These are phyloP conservation scores for Scaptomyza cyrtandrae DNA, from an alignment of 2,888 invertebrate species.

Conservation along the genomic window DNA sequence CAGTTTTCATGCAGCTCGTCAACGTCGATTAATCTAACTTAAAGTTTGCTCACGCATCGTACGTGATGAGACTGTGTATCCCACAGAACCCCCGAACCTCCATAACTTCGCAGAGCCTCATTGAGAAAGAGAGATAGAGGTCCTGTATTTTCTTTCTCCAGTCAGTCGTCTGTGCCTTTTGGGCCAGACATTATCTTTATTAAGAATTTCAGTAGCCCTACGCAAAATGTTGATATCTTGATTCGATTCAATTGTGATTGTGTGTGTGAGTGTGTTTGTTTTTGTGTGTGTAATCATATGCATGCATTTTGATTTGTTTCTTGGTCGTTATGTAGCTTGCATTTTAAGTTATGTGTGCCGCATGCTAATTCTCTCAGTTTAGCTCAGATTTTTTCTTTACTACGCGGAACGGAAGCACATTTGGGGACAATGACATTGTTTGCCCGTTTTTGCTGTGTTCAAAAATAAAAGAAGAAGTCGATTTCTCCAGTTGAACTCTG, in stretches of 20 bases:
- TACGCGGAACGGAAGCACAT: slow-evolving; percentile 60
- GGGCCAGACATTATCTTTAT: slow-evolving; percentile 76
- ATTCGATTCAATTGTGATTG: slow-evolving; percentile 65
- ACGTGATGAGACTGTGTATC: slow-evolving; percentile 71
- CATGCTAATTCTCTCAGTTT: slow-evolving; percentile 68
- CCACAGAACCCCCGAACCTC: slow-evolving; percentile 31
- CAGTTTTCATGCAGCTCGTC: slow-evolving; percentile 59
- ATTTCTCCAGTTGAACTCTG: slow-evolving; percentile 60
- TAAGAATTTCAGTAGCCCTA: slow-evolving; percentile 81
- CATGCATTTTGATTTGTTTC: slow-evolving; percentile 75
- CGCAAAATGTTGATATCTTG: slow-evolving; percentile 71
- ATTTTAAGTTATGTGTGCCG: slow-evolving; percentile 67
- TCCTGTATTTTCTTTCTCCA: slow-evolving; percentile 60
- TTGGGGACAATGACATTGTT: slow-evolving; percentile 60
- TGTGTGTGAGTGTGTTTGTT: slow-evolving; percentile 34
- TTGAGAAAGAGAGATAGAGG: slow-evolving; percentile 47
- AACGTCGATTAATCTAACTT: slow-evolving; percentile 75
- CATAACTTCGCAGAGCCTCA: slow-evolving; percentile 8
- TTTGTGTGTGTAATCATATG: slow-evolving; percentile 54
- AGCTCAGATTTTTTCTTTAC: slow-evolving; percentile 12
- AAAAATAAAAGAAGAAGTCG: slow-evolving; percentile 21
- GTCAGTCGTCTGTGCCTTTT: slow-evolving; percentile 32
- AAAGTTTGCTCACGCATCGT: slow-evolving; percentile 79
- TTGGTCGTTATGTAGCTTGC: slow-evolving; percentile 69
- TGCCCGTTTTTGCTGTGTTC: slow-evolving; percentile 24